These are phyloP conservation scores for Scortum barcoo DNA, from an alignment of 2,113 vertebrate genomes.

Conservation along the genomic window DNA sequence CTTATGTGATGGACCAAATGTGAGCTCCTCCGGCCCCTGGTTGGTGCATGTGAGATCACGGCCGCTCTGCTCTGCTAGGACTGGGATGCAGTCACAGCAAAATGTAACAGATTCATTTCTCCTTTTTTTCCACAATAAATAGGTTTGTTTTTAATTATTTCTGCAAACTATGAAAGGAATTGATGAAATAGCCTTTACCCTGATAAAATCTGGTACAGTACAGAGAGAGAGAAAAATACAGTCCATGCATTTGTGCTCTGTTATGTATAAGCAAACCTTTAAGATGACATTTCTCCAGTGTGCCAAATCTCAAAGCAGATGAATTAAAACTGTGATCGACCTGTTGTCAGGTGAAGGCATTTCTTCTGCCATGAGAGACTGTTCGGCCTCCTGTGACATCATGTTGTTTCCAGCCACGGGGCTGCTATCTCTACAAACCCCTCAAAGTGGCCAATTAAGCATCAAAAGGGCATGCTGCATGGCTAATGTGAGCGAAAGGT, in stretches of 20 bases:
- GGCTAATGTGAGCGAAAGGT: conserved; percentile 87
- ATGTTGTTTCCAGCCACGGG: conserved; percentile 29
- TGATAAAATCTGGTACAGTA: not conserved
- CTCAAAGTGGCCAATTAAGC: conserved; percentile 85
- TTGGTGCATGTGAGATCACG: conserved; percentile 5
- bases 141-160: not conserved
- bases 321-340: not conserved
- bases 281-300: not conserved
- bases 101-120: not conserved
- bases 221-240: not conserved
- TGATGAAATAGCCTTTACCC: not conserved
- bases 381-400: conserved; percentile 24
- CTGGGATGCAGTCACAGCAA: not conserved
- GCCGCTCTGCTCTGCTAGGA: not conserved
- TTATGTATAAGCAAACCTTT: not conserved
- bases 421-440: conserved; percentile 63
- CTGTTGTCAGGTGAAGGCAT: conserved; percentile 21
- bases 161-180: not conserved
- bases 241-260: not conserved
- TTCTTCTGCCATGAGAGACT: conserved; percentile 14
- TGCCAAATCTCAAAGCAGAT: not conserved
- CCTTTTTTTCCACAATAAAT: not conserved
- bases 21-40: conserved; percentile 53
- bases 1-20: conserved; percentile 82
- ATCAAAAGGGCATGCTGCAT: conserved; percentile 86